These are phyloP conservation scores for Nicator chloris DNA, from an alignment of 2,113 vertebrate genomes.

Conservation along the genomic window DNA sequence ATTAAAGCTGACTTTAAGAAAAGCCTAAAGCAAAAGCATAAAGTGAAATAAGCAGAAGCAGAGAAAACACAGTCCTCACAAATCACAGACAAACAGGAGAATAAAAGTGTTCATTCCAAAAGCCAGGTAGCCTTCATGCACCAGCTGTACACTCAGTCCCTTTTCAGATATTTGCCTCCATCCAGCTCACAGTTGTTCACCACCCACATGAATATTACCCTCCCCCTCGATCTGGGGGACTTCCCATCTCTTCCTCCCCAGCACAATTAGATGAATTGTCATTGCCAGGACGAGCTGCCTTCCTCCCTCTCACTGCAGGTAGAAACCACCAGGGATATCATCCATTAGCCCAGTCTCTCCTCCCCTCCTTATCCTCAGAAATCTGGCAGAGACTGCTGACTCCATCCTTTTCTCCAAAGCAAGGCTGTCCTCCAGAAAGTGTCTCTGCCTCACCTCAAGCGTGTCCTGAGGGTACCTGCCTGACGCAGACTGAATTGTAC, in stretches of 20 bases:
- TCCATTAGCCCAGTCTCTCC: neutral
- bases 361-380: neutral
- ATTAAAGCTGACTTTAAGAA: neutral
- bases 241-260: neutral
- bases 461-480: neutral
- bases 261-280: neutral
- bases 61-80: neutral
- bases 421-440: neutral
- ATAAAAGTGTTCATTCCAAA: neutral
- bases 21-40: neutral
- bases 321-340: neutral
- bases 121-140: neutral
- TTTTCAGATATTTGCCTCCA: neutral
- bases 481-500: neutral
- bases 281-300: fast-evolving
- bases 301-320: neutral
- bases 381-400: neutral
- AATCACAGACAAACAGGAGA: neutral
- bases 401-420: neutral
- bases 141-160: neutral
- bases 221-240: neutral
- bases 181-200: neutral
- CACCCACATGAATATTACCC: neutral
- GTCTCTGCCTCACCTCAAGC: neutral
- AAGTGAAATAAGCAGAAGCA: neutral